Base-by-base conservation (phyloP, 2,888 invertebrate species). In the Harmothoe impar region DNA sequence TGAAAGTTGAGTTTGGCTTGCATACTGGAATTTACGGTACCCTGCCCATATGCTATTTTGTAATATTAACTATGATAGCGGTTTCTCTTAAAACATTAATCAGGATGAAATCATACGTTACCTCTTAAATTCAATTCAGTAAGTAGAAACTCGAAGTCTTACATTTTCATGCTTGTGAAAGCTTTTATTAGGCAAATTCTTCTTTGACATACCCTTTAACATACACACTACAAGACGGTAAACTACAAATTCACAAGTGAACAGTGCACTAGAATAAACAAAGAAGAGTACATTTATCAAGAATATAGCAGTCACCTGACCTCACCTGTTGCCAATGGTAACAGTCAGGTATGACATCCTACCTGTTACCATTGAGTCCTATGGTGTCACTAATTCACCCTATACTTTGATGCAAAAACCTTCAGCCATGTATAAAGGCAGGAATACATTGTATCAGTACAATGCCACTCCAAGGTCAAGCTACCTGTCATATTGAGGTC, bases 261-360 rank as follows among this genome's bases (percentile, higher is more conserved):
- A 81, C 81, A 81, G 81, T 81, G 81, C 81, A 81, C 81, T 81
- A 81, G 35, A 81, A 81, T 81, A 81, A 81, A 81, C 77, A 33
- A 81, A 81, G 43, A 77, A 77, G 29, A 81, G 81, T 81, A 81
- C 81, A 81, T 81, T 33, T 43, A 81, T 81, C 81, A 81, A 81
- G 81, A 81, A 81, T 81, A 81, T 81, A 81, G 81, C 81, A 81
- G 81, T 81, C 43, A 81, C 81, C 81, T 43, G 81, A 81, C 81
- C 81, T 43, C 33, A n/a, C 35, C 81, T 81, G 72, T 72, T 72
- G 81, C n/a, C 31, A 77, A 10, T 77, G 77, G 5, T 31, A 81
- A 43, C 81, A 81, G 10, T 35, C 33, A n/a, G 81, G n/a, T 35
- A 81, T 35, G 43, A 81, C 43, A 20, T 33, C 33, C 17, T 81